These are phyloP conservation scores for Spongilla lacustris DNA, from an alignment of 37 sponge, comb jelly and placozoan genomes.

Conservation along the genomic window DNA sequence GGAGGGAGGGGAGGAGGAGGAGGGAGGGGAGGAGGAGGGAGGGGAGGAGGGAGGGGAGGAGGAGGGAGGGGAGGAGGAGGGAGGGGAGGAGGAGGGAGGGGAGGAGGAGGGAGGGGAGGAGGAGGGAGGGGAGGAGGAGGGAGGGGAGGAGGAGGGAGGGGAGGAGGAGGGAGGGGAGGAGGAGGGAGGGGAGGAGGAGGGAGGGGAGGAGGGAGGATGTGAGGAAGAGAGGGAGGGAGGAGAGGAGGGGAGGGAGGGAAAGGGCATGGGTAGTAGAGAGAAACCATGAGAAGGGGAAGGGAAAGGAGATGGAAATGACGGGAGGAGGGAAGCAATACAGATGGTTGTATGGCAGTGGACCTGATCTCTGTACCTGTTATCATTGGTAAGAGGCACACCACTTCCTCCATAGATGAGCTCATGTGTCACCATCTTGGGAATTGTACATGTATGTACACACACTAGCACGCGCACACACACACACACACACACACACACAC, in stretches of 20 bases:
- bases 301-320: no score
- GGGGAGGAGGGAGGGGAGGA: no score
- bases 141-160: no score
- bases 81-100: no score
- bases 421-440: conserved; percentile 72
- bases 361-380: conserved; percentile 72
- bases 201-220: neutral
- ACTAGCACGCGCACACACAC: neutral
- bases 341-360: no score
- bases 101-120: no score
- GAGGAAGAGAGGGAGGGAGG: neutral
- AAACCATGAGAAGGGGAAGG: neutral
- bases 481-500: conserved; percentile 1
- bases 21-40: no score
- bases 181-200: neutral
- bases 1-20: no score
- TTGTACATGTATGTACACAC: neutral
- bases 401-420: conserved; percentile 94
- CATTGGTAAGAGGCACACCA: conserved; percentile 80
- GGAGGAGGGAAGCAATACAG: neutral
- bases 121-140: no score
- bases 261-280: no score
- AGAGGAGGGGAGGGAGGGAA: neutral
- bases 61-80: no score
- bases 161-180: neutral